A percentile compares a stretch with the other conserved stretches of the same genome.
Conservation (phyloP, 2,797 vertebrate species). For the Hippoglossus hippoglossus region DNA sequence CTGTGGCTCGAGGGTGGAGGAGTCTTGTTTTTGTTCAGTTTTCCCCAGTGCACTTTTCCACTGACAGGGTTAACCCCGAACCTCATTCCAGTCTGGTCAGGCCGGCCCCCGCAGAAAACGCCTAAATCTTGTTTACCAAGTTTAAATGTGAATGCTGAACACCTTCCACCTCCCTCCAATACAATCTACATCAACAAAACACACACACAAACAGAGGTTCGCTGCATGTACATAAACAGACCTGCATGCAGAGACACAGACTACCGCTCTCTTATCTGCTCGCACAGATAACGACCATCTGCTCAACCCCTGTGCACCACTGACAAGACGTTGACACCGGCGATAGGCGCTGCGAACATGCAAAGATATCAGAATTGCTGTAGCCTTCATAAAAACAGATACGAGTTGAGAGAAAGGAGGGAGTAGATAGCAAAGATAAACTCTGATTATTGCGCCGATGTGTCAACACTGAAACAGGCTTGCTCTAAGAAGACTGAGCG, state of each 20-base stretch:
- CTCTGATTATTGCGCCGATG: conserved; percentile 13
- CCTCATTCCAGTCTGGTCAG: conserved; percentile 54
- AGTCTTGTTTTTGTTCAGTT: conserved; percentile 48
- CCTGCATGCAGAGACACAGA: conserved; percentile 21
- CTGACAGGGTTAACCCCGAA: conserved; percentile 58
- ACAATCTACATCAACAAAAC: conserved; percentile 27
- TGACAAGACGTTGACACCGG: conserved; percentile 33
- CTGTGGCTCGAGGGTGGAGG: conserved; percentile 26
- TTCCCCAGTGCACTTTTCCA: conserved; percentile 32
- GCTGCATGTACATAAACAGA: conserved; percentile 28
- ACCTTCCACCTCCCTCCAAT: conserved; percentile 10
- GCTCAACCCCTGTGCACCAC: conserved; percentile 37
- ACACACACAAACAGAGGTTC: conserved; percentile 21
- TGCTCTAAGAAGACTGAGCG: conserved; percentile 21
- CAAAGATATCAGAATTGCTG: conserved; percentile 38
- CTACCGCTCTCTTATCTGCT: conserved; percentile 45
- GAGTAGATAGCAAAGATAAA: conserved; percentile 5
- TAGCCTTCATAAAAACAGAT: conserved; percentile 26
- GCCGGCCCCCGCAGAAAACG: conserved; percentile 30
- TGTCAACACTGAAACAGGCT: conserved; percentile 28
- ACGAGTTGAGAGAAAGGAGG: background rate
- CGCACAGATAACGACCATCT: conserved; percentile 34
- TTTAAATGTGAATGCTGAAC: conserved; percentile 52
- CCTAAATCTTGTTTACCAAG: conserved; percentile 56
- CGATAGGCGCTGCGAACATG: conserved; percentile 40